Percentiles rank a stretch among this genome's conserved stretches.
Conservation (phyloP, 2,888 invertebrate species). For the Aphelenchoides bicaudatus region DNA sequence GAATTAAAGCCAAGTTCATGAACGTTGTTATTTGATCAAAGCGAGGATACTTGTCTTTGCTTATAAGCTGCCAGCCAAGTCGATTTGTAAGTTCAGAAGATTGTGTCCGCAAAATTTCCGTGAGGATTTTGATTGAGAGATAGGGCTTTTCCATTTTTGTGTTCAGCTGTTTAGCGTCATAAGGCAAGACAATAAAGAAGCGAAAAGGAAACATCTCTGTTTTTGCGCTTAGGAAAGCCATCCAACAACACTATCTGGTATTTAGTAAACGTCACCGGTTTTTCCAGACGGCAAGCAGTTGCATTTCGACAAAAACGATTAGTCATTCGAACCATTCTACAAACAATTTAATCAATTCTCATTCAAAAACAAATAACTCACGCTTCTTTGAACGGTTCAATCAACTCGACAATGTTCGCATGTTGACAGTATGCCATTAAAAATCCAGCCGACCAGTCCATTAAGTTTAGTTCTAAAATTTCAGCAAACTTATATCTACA, state of each 20-base stretch:
- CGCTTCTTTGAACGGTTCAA: constrained; percentile 47
- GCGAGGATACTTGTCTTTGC: constrained; percentile 52
- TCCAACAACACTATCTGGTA: constrained; percentile 52
- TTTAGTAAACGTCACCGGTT: constrained; percentile 44
- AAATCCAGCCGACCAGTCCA: constrained; percentile 52
- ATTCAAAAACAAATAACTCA: too few species aligned
- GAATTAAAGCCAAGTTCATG: constrained; percentile 57
- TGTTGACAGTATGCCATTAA: constrained; percentile 53
- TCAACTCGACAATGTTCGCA: constrained; percentile 46
- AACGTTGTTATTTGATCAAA: constrained; percentile 56
- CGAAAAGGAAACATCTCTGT: constrained; percentile 45
- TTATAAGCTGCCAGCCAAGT: constrained; percentile 51
- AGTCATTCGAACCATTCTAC: constrained; percentile 47
- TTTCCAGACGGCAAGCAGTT: constrained; percentile 49
- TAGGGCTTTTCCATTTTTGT: constrained; percentile 40
- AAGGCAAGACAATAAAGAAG: constrained; percentile 49
- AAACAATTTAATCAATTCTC: too few species aligned
- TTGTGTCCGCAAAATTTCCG: constrained; percentile 51
- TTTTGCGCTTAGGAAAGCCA: constrained; percentile 51
- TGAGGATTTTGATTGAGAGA: constrained; percentile 42
- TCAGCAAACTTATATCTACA: constrained; percentile 1
- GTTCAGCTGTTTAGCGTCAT: constrained; percentile 33
- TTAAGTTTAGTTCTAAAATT: constrained; percentile 47
- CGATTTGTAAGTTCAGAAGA: constrained; percentile 44
- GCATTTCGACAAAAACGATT: constrained; percentile 54